Percentiles rank a stretch among this genome's conserved stretches.
Conservation (phyloP, 2,888 invertebrate genomes). For the Perithous albicinctus region DNA sequence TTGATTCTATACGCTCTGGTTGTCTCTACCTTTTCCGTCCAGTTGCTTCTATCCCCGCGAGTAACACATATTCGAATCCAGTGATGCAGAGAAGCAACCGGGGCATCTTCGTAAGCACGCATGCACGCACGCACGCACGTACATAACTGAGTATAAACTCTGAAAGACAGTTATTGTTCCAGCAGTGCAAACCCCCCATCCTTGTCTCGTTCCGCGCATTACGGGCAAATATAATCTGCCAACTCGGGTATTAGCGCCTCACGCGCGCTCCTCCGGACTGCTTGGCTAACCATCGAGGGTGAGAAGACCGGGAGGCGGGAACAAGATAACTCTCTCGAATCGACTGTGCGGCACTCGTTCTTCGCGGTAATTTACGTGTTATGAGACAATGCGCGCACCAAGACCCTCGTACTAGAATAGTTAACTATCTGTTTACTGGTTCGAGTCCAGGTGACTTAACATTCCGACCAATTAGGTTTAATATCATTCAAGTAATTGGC, state of each 20-base stretch:
- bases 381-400: conserved; percentile 61
- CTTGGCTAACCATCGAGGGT: conserved; percentile 12
- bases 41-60: conserved; percentile 14
- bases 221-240: conserved; percentile 60
- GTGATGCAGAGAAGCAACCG: conserved; percentile 11
- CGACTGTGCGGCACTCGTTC: conserved; percentile 30
- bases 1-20: conserved; percentile 32
- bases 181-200: conserved; percentile 18
- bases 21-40: conserved; percentile 19
- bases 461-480: conserved; percentile 60
- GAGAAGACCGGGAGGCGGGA: conserved; percentile 11
- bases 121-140: conserved; percentile 1
- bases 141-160: conserved; percentile 3
- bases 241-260: conserved; percentile 55
- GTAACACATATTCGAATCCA: conserved; percentile 53
- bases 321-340: conserved; percentile 43
- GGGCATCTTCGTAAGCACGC: conserved; percentile 30
- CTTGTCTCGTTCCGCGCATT: conserved; percentile 52
- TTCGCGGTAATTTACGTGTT: conserved; percentile 57
- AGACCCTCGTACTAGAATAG: conserved; percentile 16
- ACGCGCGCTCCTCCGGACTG: conserved; percentile 12
- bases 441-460: conserved; percentile 15
- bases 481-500: conserved; percentile 50
- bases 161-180: conserved; percentile 59
- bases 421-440: conserved; percentile 34